Conservation (phyloP, 2,113 vertebrate species). For the Pomatostomus ruficeps region DNA sequence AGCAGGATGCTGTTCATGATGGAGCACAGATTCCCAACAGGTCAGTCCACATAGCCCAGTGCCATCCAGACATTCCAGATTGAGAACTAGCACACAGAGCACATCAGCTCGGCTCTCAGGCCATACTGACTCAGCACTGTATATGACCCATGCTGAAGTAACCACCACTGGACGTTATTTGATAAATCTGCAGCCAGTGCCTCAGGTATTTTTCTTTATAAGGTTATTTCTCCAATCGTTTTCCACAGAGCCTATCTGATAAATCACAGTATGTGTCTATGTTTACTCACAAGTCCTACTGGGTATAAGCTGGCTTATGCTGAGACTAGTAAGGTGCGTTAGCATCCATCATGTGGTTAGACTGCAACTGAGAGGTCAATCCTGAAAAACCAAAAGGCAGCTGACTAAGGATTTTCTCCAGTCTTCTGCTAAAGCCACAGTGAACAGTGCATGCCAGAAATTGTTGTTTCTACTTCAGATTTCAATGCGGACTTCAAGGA, state of each 20-base stretch:
- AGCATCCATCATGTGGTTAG: neutral
- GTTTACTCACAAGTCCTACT: neutral
- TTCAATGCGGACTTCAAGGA: neutral
- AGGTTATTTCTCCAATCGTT: neutral
- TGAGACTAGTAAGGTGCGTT: neutral
- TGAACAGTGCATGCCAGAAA: neutral
- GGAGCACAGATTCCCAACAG: neutral
- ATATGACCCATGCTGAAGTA: neutral
- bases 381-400: neutral
- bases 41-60: neutral
- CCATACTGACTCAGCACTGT: neutral
- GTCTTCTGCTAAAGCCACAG: neutral
- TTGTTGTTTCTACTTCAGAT: neutral
- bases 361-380: neutral
- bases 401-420: neutral
- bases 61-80: neutral
- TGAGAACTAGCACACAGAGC: neutral
- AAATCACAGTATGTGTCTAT: accelerated
- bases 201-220: neutral
- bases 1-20: neutral
- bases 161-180: neutral
- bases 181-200: neutral
- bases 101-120: neutral
- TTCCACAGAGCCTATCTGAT: neutral
- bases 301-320: neutral